Percentiles rank a stretch among this genome's conserved stretches.
Evolutionary conservation across 2,888 invertebrate genomes (phyloP).

Genomic region (Dasypolia templi): DNA sequence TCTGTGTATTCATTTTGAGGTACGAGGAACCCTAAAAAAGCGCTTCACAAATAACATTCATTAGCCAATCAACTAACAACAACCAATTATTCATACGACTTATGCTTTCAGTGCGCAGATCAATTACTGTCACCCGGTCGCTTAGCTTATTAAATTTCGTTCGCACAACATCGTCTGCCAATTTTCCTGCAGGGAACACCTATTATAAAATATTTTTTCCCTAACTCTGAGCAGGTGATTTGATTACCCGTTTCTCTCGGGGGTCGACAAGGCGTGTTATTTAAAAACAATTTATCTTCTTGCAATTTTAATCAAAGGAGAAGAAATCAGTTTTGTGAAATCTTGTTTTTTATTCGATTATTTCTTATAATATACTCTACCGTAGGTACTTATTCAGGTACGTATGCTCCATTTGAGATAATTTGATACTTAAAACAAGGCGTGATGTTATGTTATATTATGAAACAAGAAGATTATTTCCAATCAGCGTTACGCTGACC

Average conservation of each 20-base stretch:
- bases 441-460: no score
- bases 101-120: conserved; percentile 32
- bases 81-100: conserved; percentile 35
- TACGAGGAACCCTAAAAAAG: no score
- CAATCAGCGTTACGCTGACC: background rate
- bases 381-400: background rate
- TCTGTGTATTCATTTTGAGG: no score
- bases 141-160: conserved; percentile 57
- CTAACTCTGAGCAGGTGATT: conserved; percentile 26
- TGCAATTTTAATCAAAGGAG: conserved; percentile 2
- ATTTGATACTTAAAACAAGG: background rate
- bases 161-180: conserved; percentile 64
- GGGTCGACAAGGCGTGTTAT: conserved; percentile 1
- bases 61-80: conserved; percentile 1
- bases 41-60: background rate
- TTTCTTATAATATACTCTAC: background rate
- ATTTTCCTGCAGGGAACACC: conserved; percentile 66
- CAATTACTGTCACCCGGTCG: conserved; percentile 44
- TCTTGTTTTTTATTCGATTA: background rate
- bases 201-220: conserved; percentile 67
- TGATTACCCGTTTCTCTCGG: conserved; percentile 30
- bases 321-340: background rate
- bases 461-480: no score
- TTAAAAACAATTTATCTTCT: conserved; percentile 19
- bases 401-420: background rate